These are phyloP conservation scores for Catocala sponsa DNA, from an alignment of 2,888 invertebrate species.

Conservation along the genomic window DNA sequence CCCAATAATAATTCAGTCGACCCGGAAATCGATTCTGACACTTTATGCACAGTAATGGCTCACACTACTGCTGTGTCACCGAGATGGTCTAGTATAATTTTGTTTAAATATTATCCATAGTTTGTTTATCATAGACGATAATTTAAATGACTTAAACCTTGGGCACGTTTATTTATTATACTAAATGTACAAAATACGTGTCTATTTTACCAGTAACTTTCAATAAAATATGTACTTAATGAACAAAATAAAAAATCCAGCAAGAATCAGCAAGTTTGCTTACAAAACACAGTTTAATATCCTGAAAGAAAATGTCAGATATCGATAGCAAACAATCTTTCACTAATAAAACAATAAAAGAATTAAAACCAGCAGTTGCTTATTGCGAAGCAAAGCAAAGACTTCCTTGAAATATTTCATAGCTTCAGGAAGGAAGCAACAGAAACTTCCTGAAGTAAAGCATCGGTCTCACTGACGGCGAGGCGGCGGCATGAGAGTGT, in stretches of 20 bases:
- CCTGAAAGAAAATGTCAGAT: constrained; percentile 1
- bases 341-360: constrained; percentile 16
- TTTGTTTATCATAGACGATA: too few species aligned
- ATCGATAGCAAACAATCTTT: constrained; percentile 10
- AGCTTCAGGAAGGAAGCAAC: constrained; percentile 42
- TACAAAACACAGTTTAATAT: background rate
- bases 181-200: too few species aligned
- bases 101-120: too few species aligned
- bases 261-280: background rate
- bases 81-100: too few species aligned
- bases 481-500: background rate
- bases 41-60: too few species aligned
- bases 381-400: constrained; percentile 16
- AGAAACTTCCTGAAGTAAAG: constrained; percentile 32
- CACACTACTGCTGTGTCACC: too few species aligned
- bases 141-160: too few species aligned
- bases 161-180: too few species aligned
- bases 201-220: too few species aligned
- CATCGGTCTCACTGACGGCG: constrained; percentile 4
- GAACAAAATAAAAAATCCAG: background rate
- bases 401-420: constrained; percentile 46
- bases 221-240: background rate
- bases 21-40: too few species aligned
- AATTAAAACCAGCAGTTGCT: constrained; percentile 7
- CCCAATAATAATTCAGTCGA: too few species aligned